These are phyloP conservation scores for Bubalus kerabau DNA, from an alignment of 2,113 vertebrate species.

Conservation along the genomic window DNA sequence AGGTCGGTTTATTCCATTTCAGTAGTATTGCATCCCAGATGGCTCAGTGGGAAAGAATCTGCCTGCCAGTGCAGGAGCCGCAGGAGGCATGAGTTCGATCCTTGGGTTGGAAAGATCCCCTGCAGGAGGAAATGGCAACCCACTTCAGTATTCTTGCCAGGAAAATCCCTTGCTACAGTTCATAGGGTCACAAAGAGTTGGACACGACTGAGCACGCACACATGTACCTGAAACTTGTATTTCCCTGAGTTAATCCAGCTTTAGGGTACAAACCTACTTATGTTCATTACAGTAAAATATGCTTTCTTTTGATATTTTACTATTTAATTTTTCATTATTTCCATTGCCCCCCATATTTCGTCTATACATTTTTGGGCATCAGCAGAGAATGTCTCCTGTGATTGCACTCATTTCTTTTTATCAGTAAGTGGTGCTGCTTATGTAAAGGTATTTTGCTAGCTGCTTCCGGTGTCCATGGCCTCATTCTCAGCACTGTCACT, in stretches of 20 bases:
- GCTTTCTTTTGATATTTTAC: neutral
- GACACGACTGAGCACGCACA: neutral
- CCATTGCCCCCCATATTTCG: neutral
- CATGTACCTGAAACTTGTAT: neutral
- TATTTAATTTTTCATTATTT: neutral
- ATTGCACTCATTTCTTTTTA: neutral
- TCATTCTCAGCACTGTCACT: neutral
- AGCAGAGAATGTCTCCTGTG: neutral
- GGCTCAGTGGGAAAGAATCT: neutral
- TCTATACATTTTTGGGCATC: neutral
- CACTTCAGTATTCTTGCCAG: neutral
- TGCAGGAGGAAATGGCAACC: neutral
- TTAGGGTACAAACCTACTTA: neutral
- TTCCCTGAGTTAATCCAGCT: neutral
- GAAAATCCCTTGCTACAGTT: neutral
- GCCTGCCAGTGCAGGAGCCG: neutral
- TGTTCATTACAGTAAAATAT: neutral
- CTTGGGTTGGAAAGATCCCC: neutral
- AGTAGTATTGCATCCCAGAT: neutral
- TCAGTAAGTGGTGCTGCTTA: neutral
- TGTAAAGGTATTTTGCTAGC: neutral
- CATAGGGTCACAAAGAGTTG: neutral
- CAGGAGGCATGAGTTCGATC: neutral
- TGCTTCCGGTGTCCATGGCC: neutral
- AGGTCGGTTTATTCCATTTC: neutral